These are phyloP conservation scores for Gobio occitaniae DNA, from an alignment of 2,797 vertebrate genomes.

Conservation along the genomic window DNA sequence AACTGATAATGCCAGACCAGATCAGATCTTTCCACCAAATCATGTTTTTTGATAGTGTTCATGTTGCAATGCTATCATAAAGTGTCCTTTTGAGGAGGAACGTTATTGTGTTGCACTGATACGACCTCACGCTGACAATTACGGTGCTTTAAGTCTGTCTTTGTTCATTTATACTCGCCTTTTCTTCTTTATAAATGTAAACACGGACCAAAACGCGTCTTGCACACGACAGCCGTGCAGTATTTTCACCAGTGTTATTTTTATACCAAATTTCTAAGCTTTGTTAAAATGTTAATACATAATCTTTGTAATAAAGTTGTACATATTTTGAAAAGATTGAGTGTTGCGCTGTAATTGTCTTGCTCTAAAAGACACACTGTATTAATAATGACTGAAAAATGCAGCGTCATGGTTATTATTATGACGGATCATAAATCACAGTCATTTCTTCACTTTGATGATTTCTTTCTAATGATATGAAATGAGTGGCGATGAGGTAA, in stretches of 20 bases:
- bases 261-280: conserved; percentile 60
- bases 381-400: background rate
- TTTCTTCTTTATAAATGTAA: conserved; percentile 33
- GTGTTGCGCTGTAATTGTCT: background rate
- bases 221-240: conserved; percentile 29
- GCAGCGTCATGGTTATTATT: background rate
- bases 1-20: background rate
- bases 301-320: conserved; percentile 80
- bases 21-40: background rate
- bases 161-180: conserved; percentile 2
- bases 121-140: conserved; percentile 15
- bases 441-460: background rate
- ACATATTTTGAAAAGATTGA: conserved; percentile 66
- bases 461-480: background rate
- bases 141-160: conserved; percentile 48
- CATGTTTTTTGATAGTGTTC: background rate
- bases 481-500: background rate
- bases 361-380: background rate
- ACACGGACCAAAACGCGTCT: conserved; percentile 13
- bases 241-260: conserved; percentile 52
- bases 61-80: background rate
- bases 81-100: conserved; percentile 7
- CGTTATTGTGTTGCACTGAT: conserved; percentile 33
- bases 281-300: conserved; percentile 73
- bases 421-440: background rate